Evolutionary conservation across 2,113 vertebrate genomes (phyloP).

Genomic region (Symphodus melops): DNA sequence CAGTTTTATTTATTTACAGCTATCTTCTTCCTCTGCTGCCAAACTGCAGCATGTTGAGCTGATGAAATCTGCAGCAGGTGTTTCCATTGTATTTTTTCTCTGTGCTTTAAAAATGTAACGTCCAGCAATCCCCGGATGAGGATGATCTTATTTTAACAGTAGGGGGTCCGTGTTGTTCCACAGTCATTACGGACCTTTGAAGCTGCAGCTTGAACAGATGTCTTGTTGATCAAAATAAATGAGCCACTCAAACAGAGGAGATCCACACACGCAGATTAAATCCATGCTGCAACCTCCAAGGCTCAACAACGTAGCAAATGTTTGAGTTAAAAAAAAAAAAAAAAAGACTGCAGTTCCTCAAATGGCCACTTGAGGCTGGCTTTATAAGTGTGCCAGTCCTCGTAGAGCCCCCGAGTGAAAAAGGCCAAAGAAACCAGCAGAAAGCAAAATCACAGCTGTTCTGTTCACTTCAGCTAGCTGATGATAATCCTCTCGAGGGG

Average conservation of each 20-base stretch:
- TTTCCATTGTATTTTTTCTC: constrained; percentile 59
- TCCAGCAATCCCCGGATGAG: constrained; percentile 49
- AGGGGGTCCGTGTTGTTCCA: constrained; percentile 39
- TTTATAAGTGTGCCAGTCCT: no score
- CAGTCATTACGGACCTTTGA: not conserved
- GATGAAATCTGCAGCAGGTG: constrained; percentile 71
- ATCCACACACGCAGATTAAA: not conserved
- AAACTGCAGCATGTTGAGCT: constrained; percentile 25
- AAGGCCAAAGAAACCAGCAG: no score
- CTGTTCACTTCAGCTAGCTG: no score
- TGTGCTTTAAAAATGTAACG: constrained; percentile 27
- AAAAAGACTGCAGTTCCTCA: not conserved
- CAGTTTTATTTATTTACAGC: not conserved
- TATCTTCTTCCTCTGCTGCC: constrained; percentile 11
- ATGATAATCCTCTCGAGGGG: no score
- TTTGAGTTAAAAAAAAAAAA: no score
- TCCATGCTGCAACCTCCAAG: not conserved
- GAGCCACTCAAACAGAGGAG: no score
- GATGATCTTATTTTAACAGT: constrained; percentile 43
- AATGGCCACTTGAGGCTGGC: not conserved
- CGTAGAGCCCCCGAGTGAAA: no score
- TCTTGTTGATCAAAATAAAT: not conserved
- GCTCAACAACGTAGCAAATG: not conserved
- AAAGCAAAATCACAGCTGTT: no score
- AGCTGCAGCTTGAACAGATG: constrained; percentile 32